These are phyloP conservation scores for Hoplostethus atlanticus DNA, from an alignment of 2,797 vertebrate genomes.

Conservation along the genomic window DNA sequence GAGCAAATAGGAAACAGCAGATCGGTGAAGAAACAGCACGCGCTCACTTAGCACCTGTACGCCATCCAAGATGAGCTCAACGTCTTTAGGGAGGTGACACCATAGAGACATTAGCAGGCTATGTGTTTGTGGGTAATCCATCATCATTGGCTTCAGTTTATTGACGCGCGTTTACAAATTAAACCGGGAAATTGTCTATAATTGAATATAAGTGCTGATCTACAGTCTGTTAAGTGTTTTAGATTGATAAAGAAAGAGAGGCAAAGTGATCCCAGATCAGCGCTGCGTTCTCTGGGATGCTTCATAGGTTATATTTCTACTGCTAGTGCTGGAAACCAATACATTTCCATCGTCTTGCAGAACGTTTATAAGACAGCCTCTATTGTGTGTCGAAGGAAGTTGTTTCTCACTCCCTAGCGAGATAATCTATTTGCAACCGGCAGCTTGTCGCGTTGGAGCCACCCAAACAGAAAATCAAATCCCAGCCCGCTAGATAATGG, in stretches of 20 bases:
- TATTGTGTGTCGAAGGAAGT: constrained; percentile 24
- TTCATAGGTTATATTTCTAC: too few relatives aligned
- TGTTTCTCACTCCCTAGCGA: constrained; percentile 41
- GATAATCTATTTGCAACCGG: constrained; percentile 52
- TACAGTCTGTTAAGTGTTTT: too few relatives aligned
- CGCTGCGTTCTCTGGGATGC: too few relatives aligned
- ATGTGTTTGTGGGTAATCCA: neutral
- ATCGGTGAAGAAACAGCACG: constrained; percentile 9
- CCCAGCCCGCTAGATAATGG: constrained; percentile 41
- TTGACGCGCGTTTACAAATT: too few relatives aligned
- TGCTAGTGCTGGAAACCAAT: neutral
- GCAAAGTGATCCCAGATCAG: too few relatives aligned
- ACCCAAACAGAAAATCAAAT: constrained; percentile 54
- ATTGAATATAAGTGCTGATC: too few relatives aligned
- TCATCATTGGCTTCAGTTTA: too few relatives aligned
- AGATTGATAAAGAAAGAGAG: too few relatives aligned
- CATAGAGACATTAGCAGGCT: neutral
- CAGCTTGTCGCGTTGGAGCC: constrained; percentile 29
- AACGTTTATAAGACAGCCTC: constrained; percentile 39
- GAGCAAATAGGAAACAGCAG: constrained; percentile 23
- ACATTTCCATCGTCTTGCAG: constrained; percentile 5
- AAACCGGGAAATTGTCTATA: too few relatives aligned
- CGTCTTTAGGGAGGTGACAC: neutral
- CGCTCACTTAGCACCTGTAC: constrained; percentile 33
- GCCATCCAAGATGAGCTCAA: constrained; percentile 31